These are phyloP conservation scores for Sphaerophoria rueppellii DNA, from an alignment of 2,888 invertebrate species.

Conservation along the genomic window DNA sequence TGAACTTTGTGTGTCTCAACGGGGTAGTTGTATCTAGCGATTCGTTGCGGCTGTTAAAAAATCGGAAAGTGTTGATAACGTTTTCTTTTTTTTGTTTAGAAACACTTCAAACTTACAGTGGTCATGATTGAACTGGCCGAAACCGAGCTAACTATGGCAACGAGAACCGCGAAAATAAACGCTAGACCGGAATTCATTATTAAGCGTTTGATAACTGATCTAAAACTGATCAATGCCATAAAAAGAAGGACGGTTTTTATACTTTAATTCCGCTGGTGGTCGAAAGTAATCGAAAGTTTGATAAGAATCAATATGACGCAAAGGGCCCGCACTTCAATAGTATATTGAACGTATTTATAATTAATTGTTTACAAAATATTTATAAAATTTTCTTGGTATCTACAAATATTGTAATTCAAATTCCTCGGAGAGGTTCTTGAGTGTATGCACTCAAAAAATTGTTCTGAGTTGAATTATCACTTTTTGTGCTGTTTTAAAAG, in stretches of 20 bases:
- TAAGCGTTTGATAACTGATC: conserved; percentile 4
- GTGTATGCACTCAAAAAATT: too few relatives aligned
- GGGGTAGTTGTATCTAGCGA: conserved; percentile 81
- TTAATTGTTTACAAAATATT: too few relatives aligned
- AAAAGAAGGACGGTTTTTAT: conserved; percentile 16
- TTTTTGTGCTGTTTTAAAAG: too few relatives aligned
- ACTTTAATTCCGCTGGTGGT: not conserved
- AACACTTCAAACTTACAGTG: conserved; percentile 3
- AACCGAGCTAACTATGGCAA: not conserved
- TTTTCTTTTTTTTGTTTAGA: not conserved
- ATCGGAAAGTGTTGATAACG: not conserved
- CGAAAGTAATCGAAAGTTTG: not conserved
- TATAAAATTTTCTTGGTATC: too few relatives aligned
- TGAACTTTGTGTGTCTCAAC: conserved; percentile 87
- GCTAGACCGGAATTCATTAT: not conserved
- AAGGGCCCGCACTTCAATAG: not conserved
- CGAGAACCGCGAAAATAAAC: not conserved
- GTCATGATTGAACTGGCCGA: conserved; percentile 9
- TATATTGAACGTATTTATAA: too few relatives aligned
- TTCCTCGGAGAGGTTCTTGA: too few relatives aligned
- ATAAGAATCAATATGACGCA: conserved; percentile 3
- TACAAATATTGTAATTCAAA: too few relatives aligned
- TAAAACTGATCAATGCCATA: conserved; percentile 12
- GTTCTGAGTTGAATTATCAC: too few relatives aligned
- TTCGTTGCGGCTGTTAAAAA: conserved; percentile 20